Percentiles rank a stretch among this genome's conserved stretches.
Evolutionary conservation across 1,140 invertebrate genomes (phyloP).

Genomic region (Drosophila arizonae): DNA sequence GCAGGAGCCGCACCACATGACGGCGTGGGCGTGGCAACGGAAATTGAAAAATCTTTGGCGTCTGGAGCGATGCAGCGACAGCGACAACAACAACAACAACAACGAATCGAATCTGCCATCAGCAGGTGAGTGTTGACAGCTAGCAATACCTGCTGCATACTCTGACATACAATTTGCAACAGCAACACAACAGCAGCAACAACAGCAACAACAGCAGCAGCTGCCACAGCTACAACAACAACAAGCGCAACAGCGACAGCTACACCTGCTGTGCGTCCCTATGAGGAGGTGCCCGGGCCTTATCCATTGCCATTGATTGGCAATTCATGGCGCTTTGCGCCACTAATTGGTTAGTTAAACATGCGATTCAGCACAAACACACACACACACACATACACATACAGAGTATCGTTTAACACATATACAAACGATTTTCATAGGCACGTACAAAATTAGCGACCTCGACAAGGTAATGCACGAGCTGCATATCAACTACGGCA

Average conservation of each 20-base stretch:
- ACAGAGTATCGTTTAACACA: not conserved
- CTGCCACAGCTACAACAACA: conserved; percentile 41
- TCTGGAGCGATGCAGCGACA: conserved; percentile 56
- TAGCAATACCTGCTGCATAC: not conserved
- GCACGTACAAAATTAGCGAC: conserved; percentile 88
- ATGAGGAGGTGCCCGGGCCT: conserved; percentile 89
- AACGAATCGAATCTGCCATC: not conserved
- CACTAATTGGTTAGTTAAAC: conserved; percentile 85
- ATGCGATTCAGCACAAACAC: not conserved
- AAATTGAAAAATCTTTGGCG: conserved; percentile 79
- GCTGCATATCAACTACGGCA: conserved; percentile 87
- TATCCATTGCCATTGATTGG: conserved; percentile 89
- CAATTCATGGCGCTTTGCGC: conserved; percentile 91
- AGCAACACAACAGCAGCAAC: conserved; percentile 5
- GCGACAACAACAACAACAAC: conserved; percentile 25
- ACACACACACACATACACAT: not conserved
- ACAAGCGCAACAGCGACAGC: conserved; percentile 36
- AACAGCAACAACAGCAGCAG: conserved; percentile 8
- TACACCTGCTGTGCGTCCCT: conserved; percentile 83
- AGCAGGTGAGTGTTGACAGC: conserved; percentile 3
- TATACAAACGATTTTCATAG: conserved; percentile 77
- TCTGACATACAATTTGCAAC: conserved; percentile 5
- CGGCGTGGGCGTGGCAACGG: conserved; percentile 63
- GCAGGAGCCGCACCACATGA: conserved; percentile 29
- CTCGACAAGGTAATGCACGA: conserved; percentile 89